Evolutionary conservation across 2,888 invertebrate genomes (phyloP).

Genomic region (Andrena chrysosceles): DNA sequence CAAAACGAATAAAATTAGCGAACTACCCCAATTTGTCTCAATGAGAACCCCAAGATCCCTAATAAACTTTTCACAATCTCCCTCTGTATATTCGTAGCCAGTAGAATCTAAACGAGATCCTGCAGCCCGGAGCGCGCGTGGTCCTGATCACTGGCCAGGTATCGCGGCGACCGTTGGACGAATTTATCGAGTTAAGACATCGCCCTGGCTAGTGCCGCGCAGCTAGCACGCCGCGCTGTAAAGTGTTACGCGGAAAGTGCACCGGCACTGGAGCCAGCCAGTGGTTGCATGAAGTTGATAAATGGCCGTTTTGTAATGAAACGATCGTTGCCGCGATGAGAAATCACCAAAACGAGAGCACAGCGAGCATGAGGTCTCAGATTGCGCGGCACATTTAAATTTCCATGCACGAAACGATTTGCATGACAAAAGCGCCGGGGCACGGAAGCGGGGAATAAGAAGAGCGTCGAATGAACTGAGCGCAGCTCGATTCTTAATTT

Average conservation of each 20-base stretch:
- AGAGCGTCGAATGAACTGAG: not conserved
- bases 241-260: slow-evolving; percentile 48
- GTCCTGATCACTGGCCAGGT: not conserved
- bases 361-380: not conserved
- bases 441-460: not conserved
- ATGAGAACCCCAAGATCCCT: too few relatives aligned
- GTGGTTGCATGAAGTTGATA: slow-evolving; percentile 23
- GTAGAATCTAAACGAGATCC: not conserved
- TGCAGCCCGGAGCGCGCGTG: not conserved
- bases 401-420: slow-evolving; percentile 15
- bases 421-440: slow-evolving; percentile 9
- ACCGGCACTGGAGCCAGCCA: not conserved
- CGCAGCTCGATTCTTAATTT: slow-evolving; percentile 8
- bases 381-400: slow-evolving; percentile 12
- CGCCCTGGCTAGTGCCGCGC: slow-evolving; percentile 13
- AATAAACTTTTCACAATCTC: too few relatives aligned
- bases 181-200: slow-evolving; percentile 64
- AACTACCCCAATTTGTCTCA: too few relatives aligned
- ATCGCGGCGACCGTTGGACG: slow-evolving; percentile 31
- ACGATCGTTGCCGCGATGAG: slow-evolving; percentile 11
- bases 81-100: not conserved
- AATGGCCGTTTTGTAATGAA: slow-evolving; percentile 33
- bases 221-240: slow-evolving; percentile 39
- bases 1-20: too few relatives aligned
- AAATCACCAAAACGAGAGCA: slow-evolving; percentile 26